These are phyloP conservation scores for Cryptocephalus primarius DNA, from an alignment of 2,888 invertebrate species.

Conservation along the genomic window DNA sequence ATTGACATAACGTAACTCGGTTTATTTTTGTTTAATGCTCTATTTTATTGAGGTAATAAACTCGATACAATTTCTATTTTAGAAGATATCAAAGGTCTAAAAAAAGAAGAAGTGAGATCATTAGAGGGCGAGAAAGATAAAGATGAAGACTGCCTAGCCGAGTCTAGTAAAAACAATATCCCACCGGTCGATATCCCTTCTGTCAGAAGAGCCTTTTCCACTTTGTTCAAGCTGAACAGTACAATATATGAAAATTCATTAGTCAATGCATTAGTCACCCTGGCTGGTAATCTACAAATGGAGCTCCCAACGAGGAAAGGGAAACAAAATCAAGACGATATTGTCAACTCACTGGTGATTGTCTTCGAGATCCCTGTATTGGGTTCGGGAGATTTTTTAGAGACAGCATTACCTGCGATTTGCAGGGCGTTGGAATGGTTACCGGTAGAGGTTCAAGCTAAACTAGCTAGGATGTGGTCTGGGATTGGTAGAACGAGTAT, in stretches of 20 bases:
- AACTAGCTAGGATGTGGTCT: conserved; percentile 72
- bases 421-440: conserved; percentile 68
- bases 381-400: conserved; percentile 70
- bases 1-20: too few species aligned
- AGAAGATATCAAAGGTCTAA: conserved; percentile 42
- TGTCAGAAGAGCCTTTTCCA: conserved; percentile 56
- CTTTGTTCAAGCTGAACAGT: conserved; percentile 32
- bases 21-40: too few species aligned
- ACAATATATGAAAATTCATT: conserved; percentile 47
- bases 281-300: conserved; percentile 62
- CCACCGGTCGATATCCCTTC: conserved; percentile 57
- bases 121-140: conserved; percentile 76
- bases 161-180: conserved; percentile 22
- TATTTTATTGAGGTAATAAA: too few species aligned
- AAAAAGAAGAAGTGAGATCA: conserved; percentile 62
- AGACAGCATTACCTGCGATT: conserved; percentile 67
- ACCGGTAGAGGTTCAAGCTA: conserved; percentile 64
- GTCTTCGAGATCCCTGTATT: conserved; percentile 20
- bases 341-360: conserved; percentile 43
- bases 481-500: conserved; percentile 44
- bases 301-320: conserved; percentile 44
- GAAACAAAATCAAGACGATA: conserved; percentile 39
- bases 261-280: conserved; percentile 60
- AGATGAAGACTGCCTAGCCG: conserved; percentile 66
- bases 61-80: not conserved